These are phyloP conservation scores for Pogona vitticeps DNA, from an alignment of 2,113 vertebrate genomes.

Conservation along the genomic window DNA sequence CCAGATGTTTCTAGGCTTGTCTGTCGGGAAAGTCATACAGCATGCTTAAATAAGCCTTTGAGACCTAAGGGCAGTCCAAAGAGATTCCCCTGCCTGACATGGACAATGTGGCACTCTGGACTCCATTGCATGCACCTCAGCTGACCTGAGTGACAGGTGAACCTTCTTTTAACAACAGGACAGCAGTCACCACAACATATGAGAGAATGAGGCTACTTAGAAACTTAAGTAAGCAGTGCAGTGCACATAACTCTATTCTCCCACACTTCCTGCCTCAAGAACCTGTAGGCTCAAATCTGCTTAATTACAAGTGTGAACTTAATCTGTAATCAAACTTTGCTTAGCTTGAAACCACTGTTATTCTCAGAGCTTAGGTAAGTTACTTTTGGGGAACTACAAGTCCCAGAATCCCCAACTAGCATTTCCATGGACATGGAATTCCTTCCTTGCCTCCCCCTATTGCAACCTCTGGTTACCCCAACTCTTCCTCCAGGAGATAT, in stretches of 20 bases:
- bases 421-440: too few species aligned
- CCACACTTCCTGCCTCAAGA: background rate
- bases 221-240: background rate
- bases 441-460: too few species aligned
- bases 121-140: background rate
- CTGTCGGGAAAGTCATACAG: background rate
- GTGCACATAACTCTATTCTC: background rate
- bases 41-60: background rate
- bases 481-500: too few species aligned
- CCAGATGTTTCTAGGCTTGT: background rate
- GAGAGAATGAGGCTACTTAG: background rate
- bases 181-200: background rate
- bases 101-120: background rate
- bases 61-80: background rate
- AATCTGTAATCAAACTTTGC: too few species aligned
- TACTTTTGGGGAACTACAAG: too few species aligned
- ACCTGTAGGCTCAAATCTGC: too few species aligned
- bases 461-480: too few species aligned
- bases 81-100: background rate
- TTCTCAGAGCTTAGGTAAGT: too few species aligned
- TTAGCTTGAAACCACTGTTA: too few species aligned
- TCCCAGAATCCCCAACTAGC: too few species aligned
- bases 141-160: background rate
- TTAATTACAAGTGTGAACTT: too few species aligned
- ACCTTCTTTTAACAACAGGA: background rate